Evolutionary conservation across 2,888 invertebrate species (phyloP).

Genomic region (Spisula subtruncata): DNA sequence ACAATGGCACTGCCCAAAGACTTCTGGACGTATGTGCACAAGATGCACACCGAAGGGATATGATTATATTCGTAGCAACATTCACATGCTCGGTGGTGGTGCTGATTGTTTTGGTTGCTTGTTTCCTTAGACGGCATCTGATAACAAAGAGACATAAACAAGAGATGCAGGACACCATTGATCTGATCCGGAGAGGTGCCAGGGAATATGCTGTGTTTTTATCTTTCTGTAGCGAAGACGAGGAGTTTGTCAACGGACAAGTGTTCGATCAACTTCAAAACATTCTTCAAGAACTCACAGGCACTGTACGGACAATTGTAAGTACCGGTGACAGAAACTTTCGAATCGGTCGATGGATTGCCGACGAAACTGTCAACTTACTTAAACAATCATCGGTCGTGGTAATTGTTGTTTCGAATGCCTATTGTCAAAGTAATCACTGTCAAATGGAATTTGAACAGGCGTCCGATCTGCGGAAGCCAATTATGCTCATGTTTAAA

Average conservation of each 20-base stretch:
- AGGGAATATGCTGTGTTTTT: slow-evolving; percentile 1
- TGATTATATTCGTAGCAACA: neutral
- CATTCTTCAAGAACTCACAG: neutral
- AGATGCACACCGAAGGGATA: neutral
- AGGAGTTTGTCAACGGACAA: slow-evolving; percentile 1
- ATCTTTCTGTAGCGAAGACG: neutral
- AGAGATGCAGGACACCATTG: neutral
- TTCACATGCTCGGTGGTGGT: neutral
- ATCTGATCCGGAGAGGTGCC: neutral
- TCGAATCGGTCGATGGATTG: neutral
- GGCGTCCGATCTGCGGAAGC: slow-evolving; percentile 16
- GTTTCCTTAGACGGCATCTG: neutral
- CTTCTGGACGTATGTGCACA: neutral
- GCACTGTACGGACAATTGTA: neutral
- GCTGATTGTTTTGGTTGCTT: neutral
- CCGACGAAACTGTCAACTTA: neutral
- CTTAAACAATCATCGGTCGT: neutral
- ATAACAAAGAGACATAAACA: neutral
- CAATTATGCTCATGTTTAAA: slow-evolving; percentile 15
- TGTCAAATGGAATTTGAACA: slow-evolving; percentile 27
- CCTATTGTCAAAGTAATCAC: slow-evolving; percentile 6
- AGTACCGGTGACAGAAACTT: neutral
- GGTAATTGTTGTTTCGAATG: neutral
- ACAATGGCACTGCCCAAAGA: neutral
- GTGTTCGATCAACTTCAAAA: neutral